Conservation (phyloP, 23 tunicate species). For the Halocynthia aurantium region DNA sequence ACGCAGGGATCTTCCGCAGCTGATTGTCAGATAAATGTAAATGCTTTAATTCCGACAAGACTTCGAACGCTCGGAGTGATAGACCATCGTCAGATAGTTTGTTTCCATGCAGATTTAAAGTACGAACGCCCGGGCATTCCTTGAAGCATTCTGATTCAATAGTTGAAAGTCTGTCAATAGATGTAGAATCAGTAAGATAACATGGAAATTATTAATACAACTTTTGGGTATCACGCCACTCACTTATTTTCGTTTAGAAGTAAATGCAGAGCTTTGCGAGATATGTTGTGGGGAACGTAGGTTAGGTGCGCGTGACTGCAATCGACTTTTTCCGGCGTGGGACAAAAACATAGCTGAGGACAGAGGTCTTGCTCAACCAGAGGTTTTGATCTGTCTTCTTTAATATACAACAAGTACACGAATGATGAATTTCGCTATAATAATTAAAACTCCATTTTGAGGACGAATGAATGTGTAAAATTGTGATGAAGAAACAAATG, state of each 20-base stretch:
- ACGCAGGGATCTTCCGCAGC: slow-evolving; percentile 30
- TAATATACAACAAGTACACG: no score
- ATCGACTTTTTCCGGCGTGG: slow-evolving; percentile 27
- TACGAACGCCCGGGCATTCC: slow-evolving; percentile 44
- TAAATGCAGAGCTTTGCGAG: slow-evolving; percentile 14
- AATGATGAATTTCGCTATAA: no score
- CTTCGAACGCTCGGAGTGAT: slow-evolving; percentile 24
- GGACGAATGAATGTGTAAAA: no score
- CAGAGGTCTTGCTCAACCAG: slow-evolving; percentile 9
- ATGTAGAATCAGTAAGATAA: background rate
- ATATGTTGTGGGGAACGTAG: slow-evolving; percentile 21
- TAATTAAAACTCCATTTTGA: no score
- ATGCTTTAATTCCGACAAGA: slow-evolving; percentile 23
- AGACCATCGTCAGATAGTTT: slow-evolving; percentile 39
- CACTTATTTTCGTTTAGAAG: slow-evolving; percentile 31
- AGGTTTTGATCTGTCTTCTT: background rate
- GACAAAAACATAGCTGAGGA: slow-evolving; percentile 28
- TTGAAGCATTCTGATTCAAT: slow-evolving; percentile 30
- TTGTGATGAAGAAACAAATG: no score
- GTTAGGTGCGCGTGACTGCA: slow-evolving; percentile 29
- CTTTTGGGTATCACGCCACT: background rate
- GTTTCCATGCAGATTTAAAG: slow-evolving; percentile 37
- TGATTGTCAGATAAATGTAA: slow-evolving; percentile 47
- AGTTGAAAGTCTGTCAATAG: slow-evolving; percentile 10
- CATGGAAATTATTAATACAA: background rate